Base-by-base conservation (phyloP, 2,113 vertebrate genomes). In the Thalassoma bifasciatum region DNA sequence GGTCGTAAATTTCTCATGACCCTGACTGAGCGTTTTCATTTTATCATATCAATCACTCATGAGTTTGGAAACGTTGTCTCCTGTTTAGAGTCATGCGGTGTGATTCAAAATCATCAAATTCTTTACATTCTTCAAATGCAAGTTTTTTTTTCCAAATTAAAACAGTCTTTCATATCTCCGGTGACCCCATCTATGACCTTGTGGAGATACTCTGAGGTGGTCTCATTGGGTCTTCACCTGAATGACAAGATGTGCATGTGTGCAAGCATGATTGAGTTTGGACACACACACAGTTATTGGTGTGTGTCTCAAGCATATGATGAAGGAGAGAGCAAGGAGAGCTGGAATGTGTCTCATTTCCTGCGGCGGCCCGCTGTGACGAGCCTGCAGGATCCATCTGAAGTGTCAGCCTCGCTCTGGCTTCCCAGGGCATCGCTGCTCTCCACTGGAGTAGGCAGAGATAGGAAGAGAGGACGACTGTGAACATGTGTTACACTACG, bases 261-360 rank as follows among this genome's bases (percentile, higher is more conserved):
- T 57, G 40, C 13, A 8, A 14, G 17, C 51, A 23, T 57, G 36
- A n/a, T 42, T 5, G 10, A 30, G 47, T 23, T 23, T 37, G 62
- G 42, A 59, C 58, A 52, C 61, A 70, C 61, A 70, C 46, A 59
- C 49, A 10, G 53, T 47, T 24, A 17, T 53, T 9, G 10, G 8
- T 42, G 42, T 59, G 36, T 67, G 59, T 64, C 46, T 69, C 44
- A 17, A 76, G 52, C 56, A 42, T 52, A 56, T 79, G 70, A 60
- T 77, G 72, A 82, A 78, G 77, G 85, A 72, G 77, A 86, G 58
- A 37, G 38, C 75, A 82, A 80, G 66, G 72, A 81, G 72, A 88
- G 58, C 77, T 75, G 69, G 70, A 66, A 81, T 72, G 68, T 67
- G 75, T 79, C 67, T 86, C 0, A 60, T 85, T 66, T 66, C 54